Conservation (phyloP, 2,113 vertebrate species). For the Formicarius rufipectus region DNA sequence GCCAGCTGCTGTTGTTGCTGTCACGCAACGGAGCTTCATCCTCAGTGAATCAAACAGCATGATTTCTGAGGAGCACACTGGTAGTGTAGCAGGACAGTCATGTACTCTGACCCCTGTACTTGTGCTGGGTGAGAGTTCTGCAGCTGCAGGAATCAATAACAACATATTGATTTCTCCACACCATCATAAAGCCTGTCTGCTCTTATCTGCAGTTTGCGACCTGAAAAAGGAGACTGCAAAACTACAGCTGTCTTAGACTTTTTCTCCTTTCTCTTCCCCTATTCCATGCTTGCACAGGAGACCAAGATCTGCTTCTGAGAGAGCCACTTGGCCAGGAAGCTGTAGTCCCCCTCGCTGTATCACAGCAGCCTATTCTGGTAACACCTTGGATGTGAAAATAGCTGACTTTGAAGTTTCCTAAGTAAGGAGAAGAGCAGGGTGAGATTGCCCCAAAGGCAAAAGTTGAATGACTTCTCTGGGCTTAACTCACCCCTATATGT, state of each 20-base stretch:
- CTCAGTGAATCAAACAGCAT: neutral
- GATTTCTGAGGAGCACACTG: neutral
- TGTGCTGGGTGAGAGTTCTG: constrained; percentile 21
- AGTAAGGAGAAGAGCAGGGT: neutral
- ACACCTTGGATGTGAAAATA: neutral
- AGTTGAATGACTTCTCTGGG: neutral
- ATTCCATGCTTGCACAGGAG: neutral
- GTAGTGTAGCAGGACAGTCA: neutral
- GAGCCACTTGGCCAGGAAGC: neutral
- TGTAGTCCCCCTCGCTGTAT: neutral
- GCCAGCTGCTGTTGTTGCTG: neutral
- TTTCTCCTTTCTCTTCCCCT: neutral
- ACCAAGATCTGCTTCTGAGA: neutral
- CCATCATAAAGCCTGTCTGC: neutral
- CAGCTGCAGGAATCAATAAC: constrained; percentile 46
- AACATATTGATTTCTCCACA: constrained; percentile 38
- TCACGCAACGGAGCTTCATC: neutral
- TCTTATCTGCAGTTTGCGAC: constrained; percentile 8
- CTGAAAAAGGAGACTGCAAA: neutral
- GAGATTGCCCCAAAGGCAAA: neutral
- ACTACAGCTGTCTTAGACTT: neutral
- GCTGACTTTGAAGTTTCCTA: neutral
- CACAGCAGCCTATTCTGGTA: neutral
- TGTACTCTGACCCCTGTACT: constrained; percentile 9
- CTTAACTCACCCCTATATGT: neutral